Evolutionary conservation across 2,113 vertebrate species (phyloP).

Genomic region (Sinocyclocheilus anophthalmus): DNA sequence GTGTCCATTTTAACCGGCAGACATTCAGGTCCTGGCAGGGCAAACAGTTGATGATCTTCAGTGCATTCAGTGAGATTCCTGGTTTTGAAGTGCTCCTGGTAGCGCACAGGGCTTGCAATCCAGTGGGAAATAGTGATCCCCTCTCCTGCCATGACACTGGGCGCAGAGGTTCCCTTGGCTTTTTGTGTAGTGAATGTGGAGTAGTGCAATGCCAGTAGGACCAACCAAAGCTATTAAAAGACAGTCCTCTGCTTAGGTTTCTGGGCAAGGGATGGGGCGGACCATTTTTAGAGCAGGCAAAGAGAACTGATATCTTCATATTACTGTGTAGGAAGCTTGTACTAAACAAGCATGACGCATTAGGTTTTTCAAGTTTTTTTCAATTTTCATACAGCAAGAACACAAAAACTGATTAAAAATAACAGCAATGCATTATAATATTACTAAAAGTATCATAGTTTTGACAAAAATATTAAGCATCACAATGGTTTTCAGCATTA

Average conservation of each 20-base stretch:
- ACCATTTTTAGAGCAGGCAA: slow-evolving; percentile 45
- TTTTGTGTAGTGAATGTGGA: slow-evolving; percentile 4
- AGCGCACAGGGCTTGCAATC: slow-evolving; percentile 77
- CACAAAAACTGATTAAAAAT: background rate
- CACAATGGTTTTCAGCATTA: background rate
- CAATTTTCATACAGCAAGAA: background rate
- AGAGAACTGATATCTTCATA: slow-evolving; percentile 25
- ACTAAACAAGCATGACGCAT: background rate
- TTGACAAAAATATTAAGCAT: background rate
- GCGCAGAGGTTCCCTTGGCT: background rate
- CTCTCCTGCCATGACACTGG: slow-evolving; percentile 72
- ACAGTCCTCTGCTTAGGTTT: slow-evolving; percentile 49
- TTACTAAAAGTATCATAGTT: background rate
- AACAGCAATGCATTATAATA: background rate
- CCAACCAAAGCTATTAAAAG: slow-evolving; percentile 53
- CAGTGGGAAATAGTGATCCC: slow-evolving; percentile 77
- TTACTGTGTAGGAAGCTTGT: background rate
- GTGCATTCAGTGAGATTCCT: slow-evolving; percentile 70
- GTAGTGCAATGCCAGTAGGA: background rate
- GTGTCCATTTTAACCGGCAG: slow-evolving; percentile 37
- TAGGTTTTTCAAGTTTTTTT: no score
- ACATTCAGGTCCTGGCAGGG: slow-evolving; percentile 76
- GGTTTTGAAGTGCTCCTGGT: slow-evolving; percentile 73
- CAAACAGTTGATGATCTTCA: slow-evolving; percentile 77
- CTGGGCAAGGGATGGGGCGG: slow-evolving; percentile 4